These are phyloP conservation scores for Cryptotis parvus DNA, from an alignment of 2,113 vertebrate species.

Conservation along the genomic window DNA sequence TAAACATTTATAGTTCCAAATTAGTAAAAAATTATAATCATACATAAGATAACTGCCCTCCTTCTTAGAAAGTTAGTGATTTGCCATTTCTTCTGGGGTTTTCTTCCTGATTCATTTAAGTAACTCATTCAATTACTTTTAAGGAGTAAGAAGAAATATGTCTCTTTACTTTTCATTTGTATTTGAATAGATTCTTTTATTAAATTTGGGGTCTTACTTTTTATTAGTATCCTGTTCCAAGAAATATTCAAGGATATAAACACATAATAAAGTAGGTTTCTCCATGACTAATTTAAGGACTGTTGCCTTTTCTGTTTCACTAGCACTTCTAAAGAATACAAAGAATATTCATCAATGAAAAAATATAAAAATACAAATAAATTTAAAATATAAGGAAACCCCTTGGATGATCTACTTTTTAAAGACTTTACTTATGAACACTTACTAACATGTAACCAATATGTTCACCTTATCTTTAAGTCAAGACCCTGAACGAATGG, in stretches of 20 bases:
- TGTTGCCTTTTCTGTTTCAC: constrained; percentile 1
- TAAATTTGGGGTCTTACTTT: neutral
- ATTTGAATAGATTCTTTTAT: constrained; percentile 45
- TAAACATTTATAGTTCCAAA: constrained; percentile 37
- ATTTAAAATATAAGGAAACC: constrained; percentile 30
- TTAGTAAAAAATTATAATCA: constrained; percentile 32
- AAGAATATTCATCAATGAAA: constrained; percentile 30
- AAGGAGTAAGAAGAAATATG: neutral
- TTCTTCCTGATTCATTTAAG: neutral
- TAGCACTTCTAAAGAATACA: neutral
- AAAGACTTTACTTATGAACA: neutral
- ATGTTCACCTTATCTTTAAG: neutral
- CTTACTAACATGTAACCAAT: neutral
- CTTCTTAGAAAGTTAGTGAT: neutral
- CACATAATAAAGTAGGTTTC: neutral
- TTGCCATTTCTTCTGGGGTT: neutral
- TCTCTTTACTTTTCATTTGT: constrained; percentile 21
- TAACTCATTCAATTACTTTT: neutral
- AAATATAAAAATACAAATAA: neutral
- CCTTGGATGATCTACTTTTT: neutral
- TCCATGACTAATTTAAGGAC: constrained; percentile 24
- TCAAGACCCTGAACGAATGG: too few relatives aligned
- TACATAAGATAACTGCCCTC: neutral
- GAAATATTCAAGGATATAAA: constrained; percentile 47
- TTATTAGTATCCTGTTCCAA: constrained; percentile 33